Percentiles rank a stretch among this genome's conserved stretches.
phyloP scores from a whole-genome alignment of 2,113 vertebrate genomes.

The Lanius collurio region DNA sequence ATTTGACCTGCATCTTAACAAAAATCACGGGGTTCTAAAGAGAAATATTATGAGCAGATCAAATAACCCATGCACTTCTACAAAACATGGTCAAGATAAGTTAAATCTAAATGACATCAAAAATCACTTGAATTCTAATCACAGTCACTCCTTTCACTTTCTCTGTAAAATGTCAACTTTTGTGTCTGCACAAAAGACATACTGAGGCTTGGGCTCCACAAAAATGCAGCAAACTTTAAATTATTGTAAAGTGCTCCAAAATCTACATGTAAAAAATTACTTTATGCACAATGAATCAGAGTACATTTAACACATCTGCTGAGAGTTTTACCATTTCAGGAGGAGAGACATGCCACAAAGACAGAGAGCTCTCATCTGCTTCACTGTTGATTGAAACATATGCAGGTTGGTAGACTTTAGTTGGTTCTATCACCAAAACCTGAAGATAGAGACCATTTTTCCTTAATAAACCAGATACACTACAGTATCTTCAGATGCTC shows the following conservation, averaged over 20 bases:
- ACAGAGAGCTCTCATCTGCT: slow-evolving; percentile 90
- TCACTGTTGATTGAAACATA: slow-evolving; percentile 94
- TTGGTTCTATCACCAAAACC: slow-evolving; percentile 93
- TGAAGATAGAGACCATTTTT: slow-evolving; percentile 52
- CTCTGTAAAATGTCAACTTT: background rate
- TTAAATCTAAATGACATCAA: background rate
- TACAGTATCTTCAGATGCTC: background rate
- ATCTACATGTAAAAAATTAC: background rate
- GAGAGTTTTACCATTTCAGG: slow-evolving; percentile 81
- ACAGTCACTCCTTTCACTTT: background rate
- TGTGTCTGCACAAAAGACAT: background rate
- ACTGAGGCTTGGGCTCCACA: background rate
- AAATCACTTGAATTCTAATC: background rate
- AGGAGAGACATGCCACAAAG: slow-evolving; percentile 91
- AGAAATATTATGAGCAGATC: background rate
- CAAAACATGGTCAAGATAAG: background rate
- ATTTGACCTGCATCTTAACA: background rate
- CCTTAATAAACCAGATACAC: background rate
- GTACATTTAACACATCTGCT: background rate
- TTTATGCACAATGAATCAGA: background rate
- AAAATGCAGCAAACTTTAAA: background rate
- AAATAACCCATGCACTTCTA: background rate
- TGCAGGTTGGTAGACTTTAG: slow-evolving; percentile 90
- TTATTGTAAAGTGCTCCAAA: background rate
- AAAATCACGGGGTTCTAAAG: background rate